Conservation (phyloP, 2,113 vertebrate species). For the Spea bombifrons region DNA sequence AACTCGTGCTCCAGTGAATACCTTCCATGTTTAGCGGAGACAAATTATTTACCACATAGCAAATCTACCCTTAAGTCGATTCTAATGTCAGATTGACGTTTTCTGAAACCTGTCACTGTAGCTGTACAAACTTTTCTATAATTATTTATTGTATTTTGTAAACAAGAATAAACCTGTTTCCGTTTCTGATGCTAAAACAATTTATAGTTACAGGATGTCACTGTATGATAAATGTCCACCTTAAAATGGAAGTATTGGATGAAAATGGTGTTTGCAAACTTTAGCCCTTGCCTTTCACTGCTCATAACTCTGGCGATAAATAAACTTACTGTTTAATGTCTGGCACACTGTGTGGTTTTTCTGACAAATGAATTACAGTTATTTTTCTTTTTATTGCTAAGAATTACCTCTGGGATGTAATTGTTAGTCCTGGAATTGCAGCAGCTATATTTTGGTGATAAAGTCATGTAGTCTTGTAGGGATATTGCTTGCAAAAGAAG, state of each 20-base stretch:
- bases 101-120: not conserved
- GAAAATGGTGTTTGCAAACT: slow-evolving; percentile 30
- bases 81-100: not conserved
- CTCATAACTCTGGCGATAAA: slow-evolving; percentile 34
- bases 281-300: slow-evolving; percentile 23
- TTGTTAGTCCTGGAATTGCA: slow-evolving; percentile 22
- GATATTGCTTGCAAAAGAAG: not conserved
- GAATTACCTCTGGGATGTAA: slow-evolving; percentile 33
- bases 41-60: no score
- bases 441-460: not conserved
- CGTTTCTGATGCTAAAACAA: slow-evolving; percentile 14
- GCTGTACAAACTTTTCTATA: slow-evolving; percentile 4
- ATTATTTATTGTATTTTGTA: slow-evolving; percentile 14
- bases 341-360: slow-evolving; percentile 2
- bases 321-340: slow-evolving; percentile 27
- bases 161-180: slow-evolving; percentile 29
- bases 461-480: slow-evolving; percentile 8
- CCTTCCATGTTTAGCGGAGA: no score
- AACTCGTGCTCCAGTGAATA: no score
- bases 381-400: slow-evolving; percentile 29
- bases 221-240: slow-evolving; percentile 21
- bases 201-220: slow-evolving; percentile 29
- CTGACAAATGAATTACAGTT: slow-evolving; percentile 23
- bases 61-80: no score
- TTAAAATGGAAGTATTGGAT: slow-evolving; percentile 16